These are phyloP conservation scores for Recurvirostra avosetta DNA, from an alignment of 2,113 vertebrate species.

Conservation along the genomic window DNA sequence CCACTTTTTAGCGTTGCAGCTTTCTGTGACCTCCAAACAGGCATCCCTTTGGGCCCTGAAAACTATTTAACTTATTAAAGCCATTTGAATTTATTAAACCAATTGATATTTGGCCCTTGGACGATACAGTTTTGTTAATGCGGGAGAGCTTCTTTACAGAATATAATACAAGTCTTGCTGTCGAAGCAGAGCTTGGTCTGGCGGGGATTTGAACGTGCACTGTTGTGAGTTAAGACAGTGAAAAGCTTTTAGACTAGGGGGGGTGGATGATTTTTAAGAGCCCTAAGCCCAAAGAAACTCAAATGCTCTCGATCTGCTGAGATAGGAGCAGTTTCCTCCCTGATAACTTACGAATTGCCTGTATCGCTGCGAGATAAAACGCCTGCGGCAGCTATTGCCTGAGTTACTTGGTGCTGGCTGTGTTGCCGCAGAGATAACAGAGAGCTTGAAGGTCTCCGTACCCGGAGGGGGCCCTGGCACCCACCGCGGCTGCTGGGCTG, in stretches of 20 bases:
- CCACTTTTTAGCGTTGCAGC: not conserved
- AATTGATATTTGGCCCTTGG: not conserved
- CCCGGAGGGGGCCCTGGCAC: not conserved
- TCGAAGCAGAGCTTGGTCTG: not conserved
- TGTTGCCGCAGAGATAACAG: not conserved
- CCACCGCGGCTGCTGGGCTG: too few species aligned
- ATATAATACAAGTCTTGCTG: not conserved
- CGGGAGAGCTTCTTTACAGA: not conserved
- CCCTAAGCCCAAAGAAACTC: not conserved
- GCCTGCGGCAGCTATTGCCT: not conserved
- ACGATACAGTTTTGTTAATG: fast-evolving
- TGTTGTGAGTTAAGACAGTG: not conserved
- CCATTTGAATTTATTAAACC: not conserved
- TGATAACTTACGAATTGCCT: not conserved
- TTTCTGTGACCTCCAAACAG: not conserved
- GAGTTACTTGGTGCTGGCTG: too few species aligned
- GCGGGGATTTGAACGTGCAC: not conserved
- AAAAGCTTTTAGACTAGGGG: not conserved
- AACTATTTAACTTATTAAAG: not conserved
- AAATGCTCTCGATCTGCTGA: fast-evolving
- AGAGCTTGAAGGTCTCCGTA: not conserved
- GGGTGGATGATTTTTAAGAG: not conserved
- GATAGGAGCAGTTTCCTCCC: not conserved
- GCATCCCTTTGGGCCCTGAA: not conserved
- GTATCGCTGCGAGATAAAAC: not conserved